Base-by-base conservation (phyloP, 2,797 vertebrate genomes). In the Falco columbarius region DNA sequence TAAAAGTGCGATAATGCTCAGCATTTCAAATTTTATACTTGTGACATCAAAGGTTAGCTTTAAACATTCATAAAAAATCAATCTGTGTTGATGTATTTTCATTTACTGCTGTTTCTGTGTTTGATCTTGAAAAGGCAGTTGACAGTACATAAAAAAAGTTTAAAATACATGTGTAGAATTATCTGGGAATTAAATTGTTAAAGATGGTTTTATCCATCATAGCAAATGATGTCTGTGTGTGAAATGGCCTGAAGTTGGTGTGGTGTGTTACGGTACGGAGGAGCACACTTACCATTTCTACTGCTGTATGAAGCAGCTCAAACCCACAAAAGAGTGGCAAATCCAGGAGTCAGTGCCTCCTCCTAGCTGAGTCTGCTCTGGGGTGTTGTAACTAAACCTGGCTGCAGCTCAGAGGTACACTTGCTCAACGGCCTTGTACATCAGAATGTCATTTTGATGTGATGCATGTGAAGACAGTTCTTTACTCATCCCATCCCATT, bases 341-440 rank as follows among this genome's bases (percentile, higher is more conserved):
- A 95, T 34, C 34, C n/a, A 3, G 85, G 85, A 97, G 94, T 74
- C 40, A 2, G 80, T 87, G 30, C 88, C 42, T 55, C 18, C n/a
- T 21, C 36, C 56, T 63, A 19, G 36, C 65, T 32, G 30, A 38
- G 49, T 84, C 66, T 94, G 82, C 91, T 95, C 27, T 59, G 55
- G 68, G 93, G 19, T 81, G 68, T 36, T 77, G 75, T 83, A 94
- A 77, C 92, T 90, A 74, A 81, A 51, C 91, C 93, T 93, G 86
- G 74, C 93, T 96, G 88, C 93, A 91, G 77, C 94, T 97, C 84
- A 27, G 38, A 77, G 58, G 79, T 3, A 9, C 26, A 5, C 84
- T 95, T 51, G 36, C 62, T 51, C 26, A 21, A 1, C 38, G 76
- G 90, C 82, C 77, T 84, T 55, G 36, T 83, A 18, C 90, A 74